Conservation (phyloP, 1,140 invertebrate genomes). For the Solenopsis fugax region DNA sequence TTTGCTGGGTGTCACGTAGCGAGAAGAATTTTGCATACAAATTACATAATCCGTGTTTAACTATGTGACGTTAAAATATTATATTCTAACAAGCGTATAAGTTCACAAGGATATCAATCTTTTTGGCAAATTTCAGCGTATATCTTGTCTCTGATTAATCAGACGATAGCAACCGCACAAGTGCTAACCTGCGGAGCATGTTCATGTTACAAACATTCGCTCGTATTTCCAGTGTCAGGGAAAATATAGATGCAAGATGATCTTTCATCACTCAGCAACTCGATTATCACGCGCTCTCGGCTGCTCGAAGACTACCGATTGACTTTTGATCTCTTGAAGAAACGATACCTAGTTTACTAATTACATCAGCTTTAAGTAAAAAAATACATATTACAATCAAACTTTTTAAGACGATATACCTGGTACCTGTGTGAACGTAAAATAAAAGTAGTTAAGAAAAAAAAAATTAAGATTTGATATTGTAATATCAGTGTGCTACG, state of each 20-base stretch:
- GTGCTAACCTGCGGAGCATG: slow-evolving; percentile 42
- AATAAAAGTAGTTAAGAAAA: not conserved
- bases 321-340: slow-evolving; percentile 41
- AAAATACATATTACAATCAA: not conserved
- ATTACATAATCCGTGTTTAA: not conserved
- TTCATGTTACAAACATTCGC: slow-evolving; percentile 59
- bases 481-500: not conserved
- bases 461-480: not conserved
- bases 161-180: slow-evolving; percentile 36
- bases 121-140: slow-evolving; percentile 8
- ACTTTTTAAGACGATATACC: not conserved
- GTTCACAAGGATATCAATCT: not conserved
- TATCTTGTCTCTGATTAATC: slow-evolving; percentile 28
- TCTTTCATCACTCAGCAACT: slow-evolving; percentile 60
- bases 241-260: slow-evolving; percentile 67
- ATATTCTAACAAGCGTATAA: not conserved
- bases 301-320: slow-evolving; percentile 6
- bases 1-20: too few species aligned
- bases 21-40: not conserved
- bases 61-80: not conserved
- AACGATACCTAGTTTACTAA: not conserved
- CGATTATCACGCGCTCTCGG: slow-evolving; percentile 54
- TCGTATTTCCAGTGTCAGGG: slow-evolving; percentile 64
- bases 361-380: not conserved
- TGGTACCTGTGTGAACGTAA: not conserved